These are phyloP conservation scores for Auanema freiburgensis DNA, from an alignment of 2,888 invertebrate genomes.

Conservation along the genomic window DNA sequence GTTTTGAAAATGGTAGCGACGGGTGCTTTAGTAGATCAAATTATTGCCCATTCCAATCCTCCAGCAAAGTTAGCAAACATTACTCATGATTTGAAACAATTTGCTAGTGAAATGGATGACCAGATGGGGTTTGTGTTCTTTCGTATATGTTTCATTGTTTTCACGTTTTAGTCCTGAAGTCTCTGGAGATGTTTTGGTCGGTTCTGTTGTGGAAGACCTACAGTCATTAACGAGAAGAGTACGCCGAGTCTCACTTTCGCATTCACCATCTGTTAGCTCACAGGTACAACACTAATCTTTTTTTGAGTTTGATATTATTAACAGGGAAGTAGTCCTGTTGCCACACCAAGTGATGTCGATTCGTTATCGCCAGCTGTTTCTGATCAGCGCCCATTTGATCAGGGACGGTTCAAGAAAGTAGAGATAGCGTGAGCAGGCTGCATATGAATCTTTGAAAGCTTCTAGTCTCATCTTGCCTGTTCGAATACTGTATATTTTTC, in stretches of 20 bases:
- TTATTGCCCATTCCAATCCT: constrained; percentile 41
- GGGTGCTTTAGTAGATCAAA: constrained; percentile 42
- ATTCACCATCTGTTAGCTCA: constrained; percentile 18
- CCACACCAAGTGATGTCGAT: constrained; percentile 14
- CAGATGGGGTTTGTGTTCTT: constrained; percentile 5
- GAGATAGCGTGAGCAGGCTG: constrained; percentile 10
- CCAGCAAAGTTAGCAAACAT: constrained; percentile 42
- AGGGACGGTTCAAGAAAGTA: constrained; percentile 43
- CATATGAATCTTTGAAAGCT: too few relatives aligned
- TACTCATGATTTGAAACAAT: constrained; percentile 38
- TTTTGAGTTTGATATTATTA: constrained; percentile 1
- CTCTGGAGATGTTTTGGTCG: constrained; percentile 48
- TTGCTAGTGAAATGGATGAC: constrained; percentile 39
- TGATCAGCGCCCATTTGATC: constrained; percentile 24
- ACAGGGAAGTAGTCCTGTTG: constrained; percentile 20
- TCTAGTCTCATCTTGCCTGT: too few relatives aligned
- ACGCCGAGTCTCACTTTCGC: constrained; percentile 47
- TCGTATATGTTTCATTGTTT: not conserved
- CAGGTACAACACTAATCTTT: constrained; percentile 11
- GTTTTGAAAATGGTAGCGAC: constrained; percentile 57
- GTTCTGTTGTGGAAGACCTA: constrained; percentile 56
- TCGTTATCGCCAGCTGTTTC: constrained; percentile 21
- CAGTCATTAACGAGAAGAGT: constrained; percentile 53
- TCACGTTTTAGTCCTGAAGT: not conserved
- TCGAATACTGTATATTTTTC: too few relatives aligned